A percentile compares a stretch with the other conserved stretches of the same genome.
These are phyloP conservation scores for Oreochromis aureus DNA, from an alignment of 2,113 vertebrate species.

Conservation along the genomic window DNA sequence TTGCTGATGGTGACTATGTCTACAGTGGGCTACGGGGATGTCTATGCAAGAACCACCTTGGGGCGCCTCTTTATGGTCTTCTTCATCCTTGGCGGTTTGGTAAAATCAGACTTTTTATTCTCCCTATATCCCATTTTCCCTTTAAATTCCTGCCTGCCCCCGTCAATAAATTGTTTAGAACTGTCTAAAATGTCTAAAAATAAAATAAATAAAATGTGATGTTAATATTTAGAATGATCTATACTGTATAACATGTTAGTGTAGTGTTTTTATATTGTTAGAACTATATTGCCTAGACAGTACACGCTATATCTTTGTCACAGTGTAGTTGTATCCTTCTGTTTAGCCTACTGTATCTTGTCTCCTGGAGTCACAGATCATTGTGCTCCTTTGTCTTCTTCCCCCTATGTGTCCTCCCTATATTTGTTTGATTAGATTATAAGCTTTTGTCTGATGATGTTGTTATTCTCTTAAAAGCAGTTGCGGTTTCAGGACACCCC, in stretches of 20 bases:
- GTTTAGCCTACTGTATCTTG: slow-evolving; percentile 45
- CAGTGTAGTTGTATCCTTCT: slow-evolving; percentile 15
- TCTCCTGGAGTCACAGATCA: slow-evolving; percentile 30
- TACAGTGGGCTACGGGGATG: slow-evolving; percentile 97
- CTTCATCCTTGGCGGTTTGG: slow-evolving; percentile 99
- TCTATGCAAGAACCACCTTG: slow-evolving; percentile 98
- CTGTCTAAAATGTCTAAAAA: not conserved
- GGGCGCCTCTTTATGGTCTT: slow-evolving; percentile 99
- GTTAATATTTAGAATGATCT: not conserved
- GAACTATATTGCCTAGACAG: not conserved
- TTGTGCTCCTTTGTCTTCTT: slow-evolving; percentile 31
- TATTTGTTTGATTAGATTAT: slow-evolving; percentile 24
- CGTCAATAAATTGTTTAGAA: not conserved
- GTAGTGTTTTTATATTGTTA: not conserved
- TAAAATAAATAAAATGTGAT: not conserved
- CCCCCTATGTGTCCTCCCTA: slow-evolving; percentile 25
- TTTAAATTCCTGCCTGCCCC: slow-evolving; percentile 33
- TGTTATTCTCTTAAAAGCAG: slow-evolving; percentile 72
- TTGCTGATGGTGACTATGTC: slow-evolving; percentile 99
- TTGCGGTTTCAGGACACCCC: slow-evolving; percentile 84
- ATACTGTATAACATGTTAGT: not conserved
- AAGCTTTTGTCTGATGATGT: slow-evolving; percentile 55
- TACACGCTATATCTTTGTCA: not conserved
- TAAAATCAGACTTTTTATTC: slow-evolving; percentile 78
- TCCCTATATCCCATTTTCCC: not conserved